Base-by-base conservation (phyloP, 2,113 vertebrate species). In the Mobula hypostoma region DNA sequence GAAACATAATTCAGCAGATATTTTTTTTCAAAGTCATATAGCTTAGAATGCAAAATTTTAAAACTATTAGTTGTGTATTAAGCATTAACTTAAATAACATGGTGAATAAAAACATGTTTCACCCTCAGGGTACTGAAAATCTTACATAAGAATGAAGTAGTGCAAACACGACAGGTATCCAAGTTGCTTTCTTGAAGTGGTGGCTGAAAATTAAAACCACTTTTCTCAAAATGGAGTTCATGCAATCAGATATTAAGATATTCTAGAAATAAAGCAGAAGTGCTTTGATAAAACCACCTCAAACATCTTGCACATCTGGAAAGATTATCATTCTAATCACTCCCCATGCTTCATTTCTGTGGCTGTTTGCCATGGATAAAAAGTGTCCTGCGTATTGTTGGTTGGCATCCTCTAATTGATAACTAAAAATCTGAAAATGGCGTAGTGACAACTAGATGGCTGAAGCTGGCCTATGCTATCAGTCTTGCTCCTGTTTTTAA, bases 281-380 rank as follows among this genome's bases (percentile, higher is more conserved):
- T 74, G 9, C 32, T 93, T 72, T 56, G 70, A 74, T 93, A 76
- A 93, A 93, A 93, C 91, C 24, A 90, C 85, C 91, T 93, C 68
- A 93, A 92, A 92, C 74, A 74, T 40, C 66, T 40, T 74, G 70
- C 24, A 70, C 88, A 92, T 70, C n/a, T 40, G 66, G 91, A 74
- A 36, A 93, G 91, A 74, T 56, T 72, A 93, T 17, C 36, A 93
- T 32, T 40, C 36, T 93, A 93, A 74, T 56, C 91, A 40, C 70
- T 93, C n/a, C 91, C 36, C 74, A 36, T 74, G 68, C 3, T 72
- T 24, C 70, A 93, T 29, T 68, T 56, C 68, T 93, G 32, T 93
- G 32, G 68, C 40, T 93, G 36, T 19, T 66, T 93, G 68, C 56
- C 68, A 93, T 48, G 40, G 91, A 74, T 76, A 56, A 27, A 93